Conservation (phyloP, 2,113 vertebrate species). For the Romanogobio albipinnatus region DNA sequence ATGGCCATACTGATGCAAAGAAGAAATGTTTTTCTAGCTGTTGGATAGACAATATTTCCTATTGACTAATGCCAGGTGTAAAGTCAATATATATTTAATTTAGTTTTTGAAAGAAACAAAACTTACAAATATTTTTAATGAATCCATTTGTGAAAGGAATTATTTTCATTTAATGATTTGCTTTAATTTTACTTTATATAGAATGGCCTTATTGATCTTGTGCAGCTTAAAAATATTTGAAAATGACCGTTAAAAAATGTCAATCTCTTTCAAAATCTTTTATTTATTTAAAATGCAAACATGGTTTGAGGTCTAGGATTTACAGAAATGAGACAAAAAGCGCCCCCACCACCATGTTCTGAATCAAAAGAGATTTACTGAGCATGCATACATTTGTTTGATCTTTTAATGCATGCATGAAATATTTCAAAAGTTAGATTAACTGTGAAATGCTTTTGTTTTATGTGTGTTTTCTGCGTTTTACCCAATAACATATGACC, state of each 20-base stretch:
- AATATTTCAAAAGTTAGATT: neutral
- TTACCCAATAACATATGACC: neutral
- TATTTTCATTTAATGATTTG: neutral
- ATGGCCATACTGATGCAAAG: neutral
- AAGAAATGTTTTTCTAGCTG: neutral
- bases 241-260: too few relatives aligned
- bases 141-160: neutral
- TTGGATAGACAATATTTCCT: neutral
- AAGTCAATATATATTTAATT: neutral
- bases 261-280: neutral
- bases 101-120: neutral
- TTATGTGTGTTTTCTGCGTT: neutral
- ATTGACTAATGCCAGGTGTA: neutral
- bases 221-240: neutral
- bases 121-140: neutral
- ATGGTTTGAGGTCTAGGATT: neutral
- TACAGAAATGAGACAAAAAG: neutral
- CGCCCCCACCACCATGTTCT: neutral
- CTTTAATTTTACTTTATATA: neutral
- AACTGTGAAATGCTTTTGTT: neutral
- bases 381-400: neutral
- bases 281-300: neutral
- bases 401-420: neutral
- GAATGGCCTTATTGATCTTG: neutral
- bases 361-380: neutral